Evolutionary conservation across 2,113 vertebrate genomes (phyloP).

Genomic region (Perca schrenkii): DNA sequence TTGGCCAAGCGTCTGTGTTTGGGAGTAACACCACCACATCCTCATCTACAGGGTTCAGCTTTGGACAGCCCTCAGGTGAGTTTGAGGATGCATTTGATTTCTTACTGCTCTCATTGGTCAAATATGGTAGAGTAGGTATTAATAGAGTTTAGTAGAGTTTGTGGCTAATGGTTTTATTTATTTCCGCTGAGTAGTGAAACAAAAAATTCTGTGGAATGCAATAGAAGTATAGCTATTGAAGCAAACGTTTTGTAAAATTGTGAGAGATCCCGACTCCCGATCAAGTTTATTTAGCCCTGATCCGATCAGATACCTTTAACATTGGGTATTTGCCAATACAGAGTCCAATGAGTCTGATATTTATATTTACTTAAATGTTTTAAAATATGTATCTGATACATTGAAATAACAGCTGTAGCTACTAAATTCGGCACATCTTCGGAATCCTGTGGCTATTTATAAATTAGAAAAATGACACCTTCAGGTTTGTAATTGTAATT

Average conservation of each 20-base stretch:
- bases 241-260: not conserved
- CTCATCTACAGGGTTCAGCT: slow-evolving; percentile 89
- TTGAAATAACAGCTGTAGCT: not conserved
- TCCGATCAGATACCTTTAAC: too few relatives aligned
- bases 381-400: not conserved
- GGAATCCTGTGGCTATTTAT: not conserved
- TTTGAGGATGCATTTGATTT: not conserved
- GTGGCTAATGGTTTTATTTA: not conserved
- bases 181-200: not conserved
- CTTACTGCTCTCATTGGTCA: not conserved
- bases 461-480: not conserved
- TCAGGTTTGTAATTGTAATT: not conserved
- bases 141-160: not conserved
- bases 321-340: not conserved
- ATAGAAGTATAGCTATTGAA: not conserved
- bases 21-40: slow-evolving; percentile 89
- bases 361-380: not conserved
- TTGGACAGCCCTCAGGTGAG: slow-evolving; percentile 93
- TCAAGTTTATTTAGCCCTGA: not conserved
- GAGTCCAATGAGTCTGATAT: not conserved
- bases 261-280: not conserved
- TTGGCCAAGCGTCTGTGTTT: slow-evolving; percentile 89
- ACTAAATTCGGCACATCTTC: not conserved
- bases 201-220: not conserved
- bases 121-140: not conserved